These are phyloP conservation scores for Dendropsophus ebraccatus DNA, from an alignment of 2,113 vertebrate genomes.

Conservation along the genomic window DNA sequence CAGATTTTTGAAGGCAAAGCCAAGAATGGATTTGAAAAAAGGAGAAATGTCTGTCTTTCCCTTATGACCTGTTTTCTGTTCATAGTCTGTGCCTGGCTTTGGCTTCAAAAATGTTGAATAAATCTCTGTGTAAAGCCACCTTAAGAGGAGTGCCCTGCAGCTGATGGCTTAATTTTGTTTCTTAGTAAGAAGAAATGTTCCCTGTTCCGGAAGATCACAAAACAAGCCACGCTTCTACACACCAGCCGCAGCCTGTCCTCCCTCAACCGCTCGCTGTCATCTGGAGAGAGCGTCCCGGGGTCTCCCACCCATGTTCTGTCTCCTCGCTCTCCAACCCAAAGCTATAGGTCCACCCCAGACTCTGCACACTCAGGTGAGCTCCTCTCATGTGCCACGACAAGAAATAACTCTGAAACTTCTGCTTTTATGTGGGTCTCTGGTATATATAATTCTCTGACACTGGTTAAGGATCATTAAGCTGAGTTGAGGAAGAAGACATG, in stretches of 20 bases:
- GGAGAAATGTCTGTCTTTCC: no score
- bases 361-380: conserved; percentile 86
- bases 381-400: not conserved
- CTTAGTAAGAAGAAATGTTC: conserved; percentile 89
- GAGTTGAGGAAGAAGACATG: no score
- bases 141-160: no score
- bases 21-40: no score
- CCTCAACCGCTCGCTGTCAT: conserved; percentile 92
- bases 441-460: not conserved
- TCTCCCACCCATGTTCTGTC: conserved; percentile 95
- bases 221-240: conserved; percentile 91
- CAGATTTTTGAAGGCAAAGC: no score
- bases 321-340: conserved; percentile 91
- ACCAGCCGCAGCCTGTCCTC: conserved; percentile 95
- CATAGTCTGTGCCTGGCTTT: no score
- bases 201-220: conserved; percentile 93
- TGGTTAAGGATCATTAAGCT: no score
- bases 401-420: no score
- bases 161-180: not conserved
- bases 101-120: no score
- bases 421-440: not conserved
- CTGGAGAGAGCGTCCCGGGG: conserved; percentile 92
- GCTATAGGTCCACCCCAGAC: conserved; percentile 87
- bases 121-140: no score
- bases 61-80: no score